Evolutionary conservation across 2,113 vertebrate genomes (phyloP).

Genomic region (Nibea coibor): DNA sequence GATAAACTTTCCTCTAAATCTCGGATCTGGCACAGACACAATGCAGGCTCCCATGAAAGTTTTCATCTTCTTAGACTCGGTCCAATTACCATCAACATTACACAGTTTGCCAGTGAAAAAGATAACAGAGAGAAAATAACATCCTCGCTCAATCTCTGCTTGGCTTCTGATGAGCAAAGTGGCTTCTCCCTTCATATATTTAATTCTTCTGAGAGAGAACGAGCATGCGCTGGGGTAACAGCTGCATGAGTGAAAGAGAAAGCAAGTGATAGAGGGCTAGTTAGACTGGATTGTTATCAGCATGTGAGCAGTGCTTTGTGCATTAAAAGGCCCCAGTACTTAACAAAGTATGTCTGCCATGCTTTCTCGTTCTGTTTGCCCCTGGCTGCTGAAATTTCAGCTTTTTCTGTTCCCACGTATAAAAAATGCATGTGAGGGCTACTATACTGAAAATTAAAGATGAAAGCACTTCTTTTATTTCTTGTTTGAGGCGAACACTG

Average conservation of each 20-base stretch:
- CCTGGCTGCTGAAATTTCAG: slow-evolving; percentile 10
- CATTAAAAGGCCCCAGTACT: slow-evolving; percentile 24
- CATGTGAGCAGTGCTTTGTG: slow-evolving; percentile 46
- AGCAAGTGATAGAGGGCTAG: slow-evolving; percentile 11
- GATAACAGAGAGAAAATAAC: slow-evolving; percentile 68
- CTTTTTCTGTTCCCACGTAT: slow-evolving; percentile 15
- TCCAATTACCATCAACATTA: slow-evolving; percentile 72
- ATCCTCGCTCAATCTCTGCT: slow-evolving; percentile 56
- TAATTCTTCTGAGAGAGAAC: slow-evolving; percentile 48
- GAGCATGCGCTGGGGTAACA: neutral
- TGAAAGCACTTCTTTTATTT: slow-evolving; percentile 4
- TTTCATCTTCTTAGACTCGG: slow-evolving; percentile 75
- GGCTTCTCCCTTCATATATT: slow-evolving; percentile 50
- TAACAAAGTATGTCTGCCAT: slow-evolving; percentile 3
- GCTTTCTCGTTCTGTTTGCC: slow-evolving; percentile 18
- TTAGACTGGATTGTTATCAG: slow-evolving; percentile 55
- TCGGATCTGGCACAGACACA: slow-evolving; percentile 60
- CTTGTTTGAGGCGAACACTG: slow-evolving; percentile 17
- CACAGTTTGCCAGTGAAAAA: slow-evolving; percentile 66
- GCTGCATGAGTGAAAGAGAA: slow-evolving; percentile 16
- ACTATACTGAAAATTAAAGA: neutral
- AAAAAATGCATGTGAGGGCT: neutral
- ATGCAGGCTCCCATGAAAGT: slow-evolving; percentile 58
- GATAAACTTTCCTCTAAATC: slow-evolving; percentile 66
- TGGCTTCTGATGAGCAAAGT: slow-evolving; percentile 50